Conservation (phyloP, 2,888 invertebrate species). For the Drosophila rubida region DNA sequence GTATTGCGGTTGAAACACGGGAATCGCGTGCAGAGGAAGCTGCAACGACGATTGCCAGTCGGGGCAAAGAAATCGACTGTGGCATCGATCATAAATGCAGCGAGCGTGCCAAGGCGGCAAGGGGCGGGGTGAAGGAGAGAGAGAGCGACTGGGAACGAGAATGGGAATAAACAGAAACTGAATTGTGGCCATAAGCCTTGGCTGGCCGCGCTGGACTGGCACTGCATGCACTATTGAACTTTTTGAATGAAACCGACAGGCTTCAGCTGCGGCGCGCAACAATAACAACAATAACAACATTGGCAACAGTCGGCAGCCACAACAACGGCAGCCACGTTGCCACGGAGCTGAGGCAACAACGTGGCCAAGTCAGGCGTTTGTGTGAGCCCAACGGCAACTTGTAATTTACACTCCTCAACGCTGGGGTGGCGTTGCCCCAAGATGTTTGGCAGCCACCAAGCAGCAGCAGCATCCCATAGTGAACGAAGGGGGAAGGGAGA, state of each 20-base stretch:
- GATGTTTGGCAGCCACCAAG: slow-evolving; percentile 31
- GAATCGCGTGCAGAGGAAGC: slow-evolving; percentile 57
- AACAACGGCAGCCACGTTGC: slow-evolving; percentile 23
- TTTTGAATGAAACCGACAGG: slow-evolving; percentile 80
- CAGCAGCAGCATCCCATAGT: slow-evolving; percentile 32
- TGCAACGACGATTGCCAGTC: slow-evolving; percentile 66
- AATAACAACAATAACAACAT: slow-evolving; percentile 21
- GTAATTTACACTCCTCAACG: slow-evolving; percentile 75
- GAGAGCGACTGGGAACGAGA: slow-evolving; percentile 18
- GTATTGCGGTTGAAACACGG: slow-evolving; percentile 42
- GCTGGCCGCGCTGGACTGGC: slow-evolving; percentile 33
- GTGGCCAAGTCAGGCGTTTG: slow-evolving; percentile 59
- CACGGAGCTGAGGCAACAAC: slow-evolving; percentile 52
- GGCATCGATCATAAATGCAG: slow-evolving; percentile 75
- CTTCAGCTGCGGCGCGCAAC: slow-evolving; percentile 37
- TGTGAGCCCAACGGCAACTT: slow-evolving; percentile 64
- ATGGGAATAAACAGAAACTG: slow-evolving; percentile 43
- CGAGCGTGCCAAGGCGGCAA: background rate
- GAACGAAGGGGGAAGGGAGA: background rate
- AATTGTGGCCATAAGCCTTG: slow-evolving; percentile 29
- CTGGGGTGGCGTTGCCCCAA: slow-evolving; percentile 71
- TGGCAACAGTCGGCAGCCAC: slow-evolving; percentile 4
- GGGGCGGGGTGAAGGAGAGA: background rate
- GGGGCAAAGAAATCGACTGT: slow-evolving; percentile 70
- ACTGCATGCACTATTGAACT: slow-evolving; percentile 80